Percentiles rank a stretch among this genome's conserved stretches.
Conservation (phyloP, 2,113 vertebrate species). For the Pogona vitticeps region DNA sequence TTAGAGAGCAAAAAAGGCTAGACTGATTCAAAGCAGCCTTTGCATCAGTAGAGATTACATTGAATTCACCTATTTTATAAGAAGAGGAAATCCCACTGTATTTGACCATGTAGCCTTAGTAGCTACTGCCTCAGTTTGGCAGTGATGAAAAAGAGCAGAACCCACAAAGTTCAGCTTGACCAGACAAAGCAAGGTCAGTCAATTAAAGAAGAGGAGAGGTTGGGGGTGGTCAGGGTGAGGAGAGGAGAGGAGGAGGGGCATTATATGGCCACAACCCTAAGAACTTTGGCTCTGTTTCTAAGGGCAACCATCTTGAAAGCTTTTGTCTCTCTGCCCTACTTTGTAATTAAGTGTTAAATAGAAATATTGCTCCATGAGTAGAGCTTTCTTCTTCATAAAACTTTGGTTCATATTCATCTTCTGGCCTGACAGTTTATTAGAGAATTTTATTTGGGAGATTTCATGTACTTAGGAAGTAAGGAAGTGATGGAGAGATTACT, state of each 20-base stretch:
- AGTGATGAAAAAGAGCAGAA: constrained; percentile 42
- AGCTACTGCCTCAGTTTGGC: constrained; percentile 37
- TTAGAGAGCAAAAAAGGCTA: too few species aligned
- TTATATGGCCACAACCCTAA: constrained; percentile 67
- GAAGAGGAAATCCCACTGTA: too few species aligned
- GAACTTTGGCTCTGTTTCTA: constrained; percentile 77
- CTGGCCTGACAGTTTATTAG: constrained; percentile 52
- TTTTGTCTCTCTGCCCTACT: constrained; percentile 62
- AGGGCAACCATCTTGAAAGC: constrained; percentile 79
- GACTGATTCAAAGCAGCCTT: too few species aligned
- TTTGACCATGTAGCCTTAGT: background rate
- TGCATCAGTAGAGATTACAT: too few species aligned
- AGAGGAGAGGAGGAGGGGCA: constrained; percentile 34
- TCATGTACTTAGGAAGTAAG: constrained; percentile 43
- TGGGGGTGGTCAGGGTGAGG: constrained; percentile 60
- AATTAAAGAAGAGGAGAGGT: constrained; percentile 56
- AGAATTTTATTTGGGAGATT: constrained; percentile 61
- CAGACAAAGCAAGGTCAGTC: constrained; percentile 78
- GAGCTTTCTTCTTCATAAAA: constrained; percentile 59
- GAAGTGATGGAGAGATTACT: constrained; percentile 66
- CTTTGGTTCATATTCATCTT: constrained; percentile 66
- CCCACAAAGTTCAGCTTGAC: constrained; percentile 77
- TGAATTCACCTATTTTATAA: too few species aligned
- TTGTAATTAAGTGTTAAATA: constrained; percentile 69
- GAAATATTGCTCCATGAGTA: constrained; percentile 53